Conservation (phyloP, 2,888 invertebrate species). For the Heliconius ethilla region DNA sequence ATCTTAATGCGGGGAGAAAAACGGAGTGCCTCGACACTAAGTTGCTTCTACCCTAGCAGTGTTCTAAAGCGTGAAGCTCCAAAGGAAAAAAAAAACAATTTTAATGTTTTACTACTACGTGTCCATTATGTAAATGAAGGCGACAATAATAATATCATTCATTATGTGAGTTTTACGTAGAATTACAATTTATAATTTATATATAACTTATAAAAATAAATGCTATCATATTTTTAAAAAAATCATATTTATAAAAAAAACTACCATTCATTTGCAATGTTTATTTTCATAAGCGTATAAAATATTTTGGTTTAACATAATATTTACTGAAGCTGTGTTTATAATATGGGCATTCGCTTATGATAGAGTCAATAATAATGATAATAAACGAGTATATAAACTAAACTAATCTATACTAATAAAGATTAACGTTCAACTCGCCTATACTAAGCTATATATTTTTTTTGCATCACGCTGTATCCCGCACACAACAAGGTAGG, state of each 20-base stretch:
- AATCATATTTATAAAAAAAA: not conserved
- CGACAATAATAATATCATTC: too few relatives aligned
- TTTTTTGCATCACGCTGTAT: not conserved
- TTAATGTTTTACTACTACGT: too few relatives aligned
- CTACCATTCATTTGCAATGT: not conserved
- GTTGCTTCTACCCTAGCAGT: not conserved
- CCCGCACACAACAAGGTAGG: too few relatives aligned
- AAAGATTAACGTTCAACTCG: not conserved
- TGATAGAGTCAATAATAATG: constrained; percentile 15
- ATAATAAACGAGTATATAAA: constrained; percentile 5
- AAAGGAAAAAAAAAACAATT: too few relatives aligned
- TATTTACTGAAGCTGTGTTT: constrained; percentile 9
- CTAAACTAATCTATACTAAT: constrained; percentile 5
- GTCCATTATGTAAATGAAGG: too few relatives aligned
- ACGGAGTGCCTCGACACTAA: not conserved
- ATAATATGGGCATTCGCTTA: not conserved
- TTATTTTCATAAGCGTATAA: constrained; percentile 1
- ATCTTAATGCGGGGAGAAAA: not conserved
- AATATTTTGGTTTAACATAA: constrained; percentile 18
- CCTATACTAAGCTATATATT: not conserved
- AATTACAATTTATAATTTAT: too few relatives aligned
- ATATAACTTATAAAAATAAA: too few relatives aligned
- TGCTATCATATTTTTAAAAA: not conserved
- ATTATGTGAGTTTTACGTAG: too few relatives aligned
- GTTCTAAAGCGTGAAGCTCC: too few relatives aligned